These are phyloP conservation scores for Radopholus similis DNA, from an alignment of 1,140 invertebrate species.

Conservation along the genomic window DNA sequence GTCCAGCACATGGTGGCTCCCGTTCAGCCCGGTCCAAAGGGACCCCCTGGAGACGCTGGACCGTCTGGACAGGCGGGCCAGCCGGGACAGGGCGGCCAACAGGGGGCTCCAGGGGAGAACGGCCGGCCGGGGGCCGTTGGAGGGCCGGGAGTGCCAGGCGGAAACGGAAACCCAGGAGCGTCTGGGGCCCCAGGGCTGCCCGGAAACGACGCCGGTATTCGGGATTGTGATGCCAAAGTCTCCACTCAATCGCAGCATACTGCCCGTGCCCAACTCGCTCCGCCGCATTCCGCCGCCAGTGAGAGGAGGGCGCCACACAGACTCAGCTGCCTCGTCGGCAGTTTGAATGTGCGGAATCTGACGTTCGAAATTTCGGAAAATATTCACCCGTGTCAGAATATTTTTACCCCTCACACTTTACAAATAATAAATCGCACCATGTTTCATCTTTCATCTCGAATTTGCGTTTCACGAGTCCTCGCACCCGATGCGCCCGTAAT, in stretches of 20 bases:
- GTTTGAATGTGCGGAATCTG: too few relatives aligned
- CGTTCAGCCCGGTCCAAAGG: background rate
- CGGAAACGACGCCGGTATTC: constrained; percentile 22
- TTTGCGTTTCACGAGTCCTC: too few relatives aligned
- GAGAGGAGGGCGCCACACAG: too few relatives aligned
- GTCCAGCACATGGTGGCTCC: background rate
- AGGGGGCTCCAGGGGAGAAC: constrained; percentile 26
- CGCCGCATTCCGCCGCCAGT: constrained; percentile 9
- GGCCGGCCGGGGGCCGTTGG: constrained; percentile 33
- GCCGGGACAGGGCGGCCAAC: background rate
- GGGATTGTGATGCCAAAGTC: background rate
- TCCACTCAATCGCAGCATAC: constrained; percentile 8
- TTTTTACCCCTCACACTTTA: too few relatives aligned
- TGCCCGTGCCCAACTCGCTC: constrained; percentile 36
- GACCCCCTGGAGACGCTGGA: constrained; percentile 16
- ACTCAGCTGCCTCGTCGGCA: too few relatives aligned
- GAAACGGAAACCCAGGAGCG: constrained; percentile 10
- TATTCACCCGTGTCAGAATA: too few relatives aligned
- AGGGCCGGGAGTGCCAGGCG: constrained; percentile 16
- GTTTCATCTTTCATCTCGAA: too few relatives aligned
- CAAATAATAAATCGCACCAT: too few relatives aligned
- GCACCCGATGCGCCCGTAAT: too few relatives aligned
- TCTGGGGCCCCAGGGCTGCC: constrained; percentile 24
- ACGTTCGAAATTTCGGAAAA: too few relatives aligned
- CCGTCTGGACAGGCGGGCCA: constrained; percentile 30